Evolutionary conservation across 1,140 invertebrate species (phyloP), one percentile per base, ranked within the genome.

Genomic region (Rhopalosiphum padi): DNA sequence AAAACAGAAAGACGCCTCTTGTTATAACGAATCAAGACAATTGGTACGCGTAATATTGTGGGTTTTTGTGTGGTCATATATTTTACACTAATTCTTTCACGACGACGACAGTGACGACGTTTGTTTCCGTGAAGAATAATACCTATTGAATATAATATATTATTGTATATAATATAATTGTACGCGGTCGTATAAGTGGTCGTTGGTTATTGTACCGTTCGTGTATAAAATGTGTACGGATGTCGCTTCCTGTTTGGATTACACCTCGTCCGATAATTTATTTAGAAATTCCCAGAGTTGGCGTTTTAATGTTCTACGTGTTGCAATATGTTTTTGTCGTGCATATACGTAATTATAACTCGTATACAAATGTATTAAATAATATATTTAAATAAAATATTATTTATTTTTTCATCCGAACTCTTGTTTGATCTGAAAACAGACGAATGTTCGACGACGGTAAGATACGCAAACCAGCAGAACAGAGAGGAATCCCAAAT

Each of bases 261-360:
- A 77, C 60, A 77, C 85, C 85, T 21, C 85, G 85, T 86, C 41
- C 43, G 25, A 86, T 86, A 43, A 86, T 86, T 46, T 86, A 86
- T 86, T 46, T 86, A 15, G 41, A 46, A 86, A 86, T 86, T 46
- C 85, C 30, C 85, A 86, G 11, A 25, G 41, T 8, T 43, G 5
- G 11, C 25, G 43, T 86, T 86, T 46, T 86, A 86, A 86, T 41
- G 43, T 43, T 21, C 48, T n/a, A 46, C 41, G 83, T 86, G 83
- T 86, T n/a, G 18, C 15, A n/a, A n/a, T 6, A 5, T 18, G n/a
- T n/a, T n/a, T n/a, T 35, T n/a, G 60, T n/a, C 60, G 41, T 25
- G 23, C 41, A 15, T 25, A 41, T 7, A 25, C 30, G 25, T 15
- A 22, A 37, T 41, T 43, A 21, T 11, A 85, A 43, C 23, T 43